A percentile compares a stretch with the other conserved stretches of the same genome.
These are phyloP conservation scores for Euglossa dilemma DNA, from an alignment of 1,140 invertebrate genomes.

Conservation along the genomic window DNA sequence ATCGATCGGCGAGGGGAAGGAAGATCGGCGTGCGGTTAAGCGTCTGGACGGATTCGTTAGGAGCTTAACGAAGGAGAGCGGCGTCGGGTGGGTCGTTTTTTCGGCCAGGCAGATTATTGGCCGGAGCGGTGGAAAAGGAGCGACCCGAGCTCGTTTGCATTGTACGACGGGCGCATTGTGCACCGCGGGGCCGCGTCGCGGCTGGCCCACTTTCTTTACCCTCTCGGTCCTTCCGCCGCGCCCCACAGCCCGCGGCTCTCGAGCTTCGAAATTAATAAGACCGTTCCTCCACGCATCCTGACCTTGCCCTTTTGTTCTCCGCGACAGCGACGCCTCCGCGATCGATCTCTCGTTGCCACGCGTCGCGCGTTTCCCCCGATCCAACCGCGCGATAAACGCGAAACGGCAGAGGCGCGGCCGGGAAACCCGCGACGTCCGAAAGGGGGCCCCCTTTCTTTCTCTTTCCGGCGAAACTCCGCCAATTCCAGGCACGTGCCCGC, in stretches of 20 bases:
- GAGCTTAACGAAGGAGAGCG: slow-evolving; percentile 4
- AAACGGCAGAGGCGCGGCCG: slow-evolving; percentile 16
- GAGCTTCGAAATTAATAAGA: slow-evolving; percentile 27
- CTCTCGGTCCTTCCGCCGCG: not conserved
- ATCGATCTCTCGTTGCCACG: not conserved
- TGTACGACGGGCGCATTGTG: slow-evolving; percentile 19
- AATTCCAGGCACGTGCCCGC: slow-evolving; percentile 52
- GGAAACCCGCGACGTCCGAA: slow-evolving; percentile 18
- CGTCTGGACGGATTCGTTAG: not conserved
- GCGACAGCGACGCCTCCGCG: not conserved
- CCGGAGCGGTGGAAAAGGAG: slow-evolving; percentile 22
- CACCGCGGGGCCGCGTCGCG: not conserved
- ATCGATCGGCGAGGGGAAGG: not conserved
- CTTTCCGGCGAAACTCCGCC: not conserved
- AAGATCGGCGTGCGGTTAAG: no score
- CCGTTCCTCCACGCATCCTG: not conserved
- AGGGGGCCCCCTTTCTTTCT: no score
- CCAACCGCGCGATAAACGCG: not conserved
- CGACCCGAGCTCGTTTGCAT: slow-evolving; percentile 35
- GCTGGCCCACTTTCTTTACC: slow-evolving; percentile 8
- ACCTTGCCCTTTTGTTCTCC: slow-evolving; percentile 14
- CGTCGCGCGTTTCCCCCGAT: not conserved
- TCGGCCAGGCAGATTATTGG: slow-evolving; percentile 18
- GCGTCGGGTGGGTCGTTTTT: not conserved
- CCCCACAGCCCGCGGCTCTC: not conserved